Base-by-base conservation (phyloP, 2,797 vertebrate genomes). In the Crocodylus rhombifer region DNA sequence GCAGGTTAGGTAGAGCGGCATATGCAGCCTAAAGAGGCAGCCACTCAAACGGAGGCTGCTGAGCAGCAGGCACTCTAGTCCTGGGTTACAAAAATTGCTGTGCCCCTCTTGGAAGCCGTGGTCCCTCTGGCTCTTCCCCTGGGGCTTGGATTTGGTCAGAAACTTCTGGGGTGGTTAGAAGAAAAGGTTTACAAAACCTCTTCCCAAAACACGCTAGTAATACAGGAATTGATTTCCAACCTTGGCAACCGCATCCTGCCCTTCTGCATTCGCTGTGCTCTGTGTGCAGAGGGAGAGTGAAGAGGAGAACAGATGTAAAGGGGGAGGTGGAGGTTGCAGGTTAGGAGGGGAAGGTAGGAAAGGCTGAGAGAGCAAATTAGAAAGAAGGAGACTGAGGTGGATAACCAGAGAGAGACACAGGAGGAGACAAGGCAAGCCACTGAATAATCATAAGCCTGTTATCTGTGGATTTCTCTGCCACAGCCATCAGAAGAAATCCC, bases 141-240 rank as follows among this genome's bases (percentile, higher is more conserved):
- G 0, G 17, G 4, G 1, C 14, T 56, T 51, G 73, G 14, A 14
- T 58, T 1, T 5, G 28, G 30, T 14, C 12, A 73, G n/a, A 76
- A 60, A 42, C 57, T 9, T 2, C 0, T 0, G 77, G 33, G 56
- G 61, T 0, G 14, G 6, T 58, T 28, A 64, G n/a, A 10, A 16
- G 26, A 64, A 17, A 28, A 12, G 26, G 57, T 25, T 56, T 71
- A 42, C 14, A 30, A 71, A 78, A 3, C 42, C 5, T 14, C 21
- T 86, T 67, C 36, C 61, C 26, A 20, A 25, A 15, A 2, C 61
- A 51, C 42, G 10, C 67, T 67, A 30, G 65, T 18, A 67, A 33
- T n/a, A 33, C 30, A 33, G 64, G 16, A n/a, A 65, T 65, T 15
- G 28, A 20, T 30, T 65, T 65, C 15, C 64, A 67, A 20, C 65